A percentile compares a stretch with the other conserved stretches of the same genome.
Conservation (phyloP, 2,797 vertebrate species). For the Zalophus californianus region DNA sequence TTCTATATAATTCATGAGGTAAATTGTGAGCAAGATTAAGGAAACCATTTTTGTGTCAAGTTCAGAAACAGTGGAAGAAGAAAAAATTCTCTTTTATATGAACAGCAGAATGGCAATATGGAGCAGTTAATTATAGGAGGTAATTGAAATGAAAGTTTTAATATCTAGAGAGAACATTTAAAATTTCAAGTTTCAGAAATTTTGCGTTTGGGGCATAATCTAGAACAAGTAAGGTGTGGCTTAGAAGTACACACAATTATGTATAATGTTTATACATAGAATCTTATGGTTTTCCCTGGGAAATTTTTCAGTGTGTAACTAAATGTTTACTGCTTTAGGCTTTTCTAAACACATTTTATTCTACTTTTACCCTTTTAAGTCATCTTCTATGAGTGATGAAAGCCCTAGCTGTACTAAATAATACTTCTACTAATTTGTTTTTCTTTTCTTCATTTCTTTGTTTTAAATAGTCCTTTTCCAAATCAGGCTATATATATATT, state of each 20-base stretch:
- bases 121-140: background rate
- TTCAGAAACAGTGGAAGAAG: background rate
- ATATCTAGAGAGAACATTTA: background rate
- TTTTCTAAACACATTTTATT: background rate
- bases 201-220: background rate
- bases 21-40: slow-evolving; percentile 17
- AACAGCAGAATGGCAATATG: background rate
- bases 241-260: background rate
- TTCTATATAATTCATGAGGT: background rate
- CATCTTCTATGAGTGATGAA: background rate
- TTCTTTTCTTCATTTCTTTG: background rate
- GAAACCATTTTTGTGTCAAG: background rate
- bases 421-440: background rate
- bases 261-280: background rate
- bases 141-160: background rate
- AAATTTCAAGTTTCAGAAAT: slow-evolving; percentile 28
- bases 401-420: background rate
- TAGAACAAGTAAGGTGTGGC: background rate
- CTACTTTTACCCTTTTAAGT: background rate
- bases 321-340: background rate
- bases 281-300: background rate
- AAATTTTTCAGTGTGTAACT: background rate
- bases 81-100: background rate
- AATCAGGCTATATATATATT: background rate
- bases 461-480: slow-evolving; percentile 15